These are phyloP conservation scores for Callimorpha dominula DNA, from an alignment of 2,888 invertebrate species.

Conservation along the genomic window DNA sequence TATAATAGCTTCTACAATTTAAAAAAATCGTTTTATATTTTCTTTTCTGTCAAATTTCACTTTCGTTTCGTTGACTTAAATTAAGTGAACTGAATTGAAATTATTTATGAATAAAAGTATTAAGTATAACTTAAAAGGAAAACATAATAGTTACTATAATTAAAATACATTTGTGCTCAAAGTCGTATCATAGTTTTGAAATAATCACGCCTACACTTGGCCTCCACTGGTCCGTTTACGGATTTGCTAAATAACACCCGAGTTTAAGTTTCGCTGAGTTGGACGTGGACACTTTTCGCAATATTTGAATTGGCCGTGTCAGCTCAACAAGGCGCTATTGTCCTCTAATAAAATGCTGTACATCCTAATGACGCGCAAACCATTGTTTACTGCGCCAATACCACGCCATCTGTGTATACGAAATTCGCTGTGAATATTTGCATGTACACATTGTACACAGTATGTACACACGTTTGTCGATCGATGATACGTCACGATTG, in stretches of 20 bases:
- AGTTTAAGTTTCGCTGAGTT: constrained; percentile 4
- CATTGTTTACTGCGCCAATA: constrained; percentile 59
- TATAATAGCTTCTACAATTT: no score
- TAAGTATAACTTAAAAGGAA: not conserved
- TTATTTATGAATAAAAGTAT: not conserved
- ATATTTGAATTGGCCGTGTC: constrained; percentile 21
- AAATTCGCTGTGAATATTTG: constrained; percentile 56
- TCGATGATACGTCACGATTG: constrained; percentile 25
- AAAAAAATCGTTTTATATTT: no score
- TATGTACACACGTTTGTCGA: constrained; percentile 33
- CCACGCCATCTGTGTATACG: constrained; percentile 64
- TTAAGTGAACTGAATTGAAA: no score
- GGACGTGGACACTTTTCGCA: constrained; percentile 12
- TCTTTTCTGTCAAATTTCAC: no score
- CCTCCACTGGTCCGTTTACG: not conserved
- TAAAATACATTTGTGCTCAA: not conserved
- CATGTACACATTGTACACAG: constrained; percentile 42
- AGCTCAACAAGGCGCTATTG: constrained; percentile 51
- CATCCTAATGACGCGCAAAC: constrained; percentile 60
- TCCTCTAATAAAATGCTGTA: constrained; percentile 53
- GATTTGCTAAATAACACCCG: constrained; percentile 1
- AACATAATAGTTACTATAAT: not conserved
- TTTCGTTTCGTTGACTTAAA: no score
- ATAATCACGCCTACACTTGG: not conserved
- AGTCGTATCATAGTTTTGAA: not conserved